These are phyloP conservation scores for Drosophila multiciliata DNA, from an alignment of 2,888 invertebrate species.

Conservation along the genomic window DNA sequence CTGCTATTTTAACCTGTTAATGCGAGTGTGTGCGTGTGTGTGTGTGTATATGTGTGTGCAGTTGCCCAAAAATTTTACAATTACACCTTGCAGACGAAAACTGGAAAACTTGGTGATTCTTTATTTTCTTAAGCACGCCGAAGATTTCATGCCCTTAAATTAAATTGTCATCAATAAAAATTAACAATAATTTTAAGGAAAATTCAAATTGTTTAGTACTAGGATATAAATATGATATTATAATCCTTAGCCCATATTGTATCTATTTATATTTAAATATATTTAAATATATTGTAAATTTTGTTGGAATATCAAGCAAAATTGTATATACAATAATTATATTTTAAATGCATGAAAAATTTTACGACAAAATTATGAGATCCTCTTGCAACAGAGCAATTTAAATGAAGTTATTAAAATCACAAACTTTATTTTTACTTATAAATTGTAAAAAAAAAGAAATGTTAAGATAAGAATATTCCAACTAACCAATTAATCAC, in stretches of 20 bases:
- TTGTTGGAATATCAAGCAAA: no score
- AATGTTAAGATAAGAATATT: not conserved
- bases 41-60: not conserved
- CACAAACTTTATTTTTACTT: not conserved
- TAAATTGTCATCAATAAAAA: not conserved
- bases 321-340: no score
- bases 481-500: no score
- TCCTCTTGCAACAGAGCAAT: not conserved
- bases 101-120: not conserved
- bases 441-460: not conserved
- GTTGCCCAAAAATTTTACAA: not conserved
- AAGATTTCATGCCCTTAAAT: not conserved
- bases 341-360: not conserved
- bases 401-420: not conserved
- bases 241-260: not conserved
- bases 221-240: not conserved
- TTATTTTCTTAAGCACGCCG: not conserved
- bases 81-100: conserved; percentile 1
- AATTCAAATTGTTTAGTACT: not conserved
- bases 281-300: no score
- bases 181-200: no score
- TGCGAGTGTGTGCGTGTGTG: conserved; percentile 1
- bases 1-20: not conserved
- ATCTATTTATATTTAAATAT: no score
- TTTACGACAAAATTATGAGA: not conserved